These are phyloP conservation scores for Ophioninae sp. DNA, from an alignment of 2,888 invertebrate genomes.

Conservation along the genomic window DNA sequence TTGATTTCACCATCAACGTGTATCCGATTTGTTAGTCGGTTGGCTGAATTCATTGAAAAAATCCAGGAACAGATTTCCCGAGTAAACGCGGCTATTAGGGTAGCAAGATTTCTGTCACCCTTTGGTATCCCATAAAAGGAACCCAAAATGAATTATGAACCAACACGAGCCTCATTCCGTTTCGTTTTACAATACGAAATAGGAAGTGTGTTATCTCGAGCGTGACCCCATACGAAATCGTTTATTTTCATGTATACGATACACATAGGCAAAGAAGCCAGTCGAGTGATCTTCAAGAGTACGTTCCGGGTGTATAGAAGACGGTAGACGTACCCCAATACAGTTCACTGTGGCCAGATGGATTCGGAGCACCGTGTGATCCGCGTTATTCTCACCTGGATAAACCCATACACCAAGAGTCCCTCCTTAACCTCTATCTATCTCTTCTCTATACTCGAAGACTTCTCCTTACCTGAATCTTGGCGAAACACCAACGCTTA, in stretches of 20 bases:
- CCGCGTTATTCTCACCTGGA: conserved; percentile 76
- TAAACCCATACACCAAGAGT: conserved; percentile 71
- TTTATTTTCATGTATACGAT: conserved; percentile 64
- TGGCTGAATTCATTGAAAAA: conserved; percentile 28
- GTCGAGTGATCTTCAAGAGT: conserved; percentile 35
- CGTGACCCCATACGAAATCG: conserved; percentile 65
- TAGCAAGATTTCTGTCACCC: conserved; percentile 42
- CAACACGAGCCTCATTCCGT: conserved; percentile 46
- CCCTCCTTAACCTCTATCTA: conserved; percentile 16
- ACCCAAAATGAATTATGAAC: conserved; percentile 47
- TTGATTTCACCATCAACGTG: conserved; percentile 35
- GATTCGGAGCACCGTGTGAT: conserved; percentile 77
- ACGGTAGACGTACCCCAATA: conserved; percentile 37
- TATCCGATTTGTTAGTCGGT: conserved; percentile 42
- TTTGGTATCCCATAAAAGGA: conserved; percentile 35
- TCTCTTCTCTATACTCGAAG: conserved; percentile 26
- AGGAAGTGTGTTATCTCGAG: conserved; percentile 60
- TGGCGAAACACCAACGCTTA: conserved; percentile 33
- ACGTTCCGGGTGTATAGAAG: conserved; percentile 42
- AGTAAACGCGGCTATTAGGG: conserved; percentile 27
- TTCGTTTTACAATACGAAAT: conserved; percentile 51
- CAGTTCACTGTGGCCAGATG: conserved; percentile 71
- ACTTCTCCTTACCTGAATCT: conserved; percentile 41
- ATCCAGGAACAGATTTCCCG: not conserved
- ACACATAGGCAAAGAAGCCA: conserved; percentile 56